Evolutionary conservation across 2,797 vertebrate genomes (phyloP), one percentile per base, ranked within the genome.

Genomic region (Acrossocheilus wenchowensis): DNA sequence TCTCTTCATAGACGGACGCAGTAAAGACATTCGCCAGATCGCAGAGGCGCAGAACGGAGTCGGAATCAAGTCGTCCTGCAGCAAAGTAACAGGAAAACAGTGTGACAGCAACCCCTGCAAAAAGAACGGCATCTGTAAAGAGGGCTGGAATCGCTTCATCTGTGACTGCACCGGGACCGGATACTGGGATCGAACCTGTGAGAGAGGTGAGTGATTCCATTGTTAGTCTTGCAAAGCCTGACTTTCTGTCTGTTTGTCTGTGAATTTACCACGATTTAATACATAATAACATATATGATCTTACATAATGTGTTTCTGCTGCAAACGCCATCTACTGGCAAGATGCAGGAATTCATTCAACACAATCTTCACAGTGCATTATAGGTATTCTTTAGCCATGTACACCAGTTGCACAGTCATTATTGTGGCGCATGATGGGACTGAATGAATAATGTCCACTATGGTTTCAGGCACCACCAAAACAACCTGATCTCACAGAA

Each of bases 121-220:
- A 93, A 99, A 98, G 91, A 97, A 96, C 0, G 98, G 97, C 0
- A 90, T 93, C 21, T 99, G 98, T 89, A 97, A 98, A 90, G 98
- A 99, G 0, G 98, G 98, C 34, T 99, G 98, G 98, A 99, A 99
- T 94, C 97, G 98, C 89, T 99, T 97, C 91, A 94, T 99, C 86
- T 99, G 98, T 0, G 98, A 99, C 94, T 99, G 98, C 86, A 98
- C 97, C 0, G 97, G 97, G 80, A 97, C 97, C 0, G 98, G 98
- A 83, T 98, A 96, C 85, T 99, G 98, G 98, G 97, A 97, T 0
- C 95, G 96, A 81, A 98, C 97, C 6, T 99, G 98, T 36, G 97
- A 98, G 60, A 95, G 97, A 94, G 98, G 98, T 99, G 87, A 96
- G 97, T 23, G 5, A 11, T n/a, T 7, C 6, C 34, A 12, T 68